phyloP scores from a whole-genome alignment of 2,113 vertebrate species.

The Bubo bubo region DNA sequence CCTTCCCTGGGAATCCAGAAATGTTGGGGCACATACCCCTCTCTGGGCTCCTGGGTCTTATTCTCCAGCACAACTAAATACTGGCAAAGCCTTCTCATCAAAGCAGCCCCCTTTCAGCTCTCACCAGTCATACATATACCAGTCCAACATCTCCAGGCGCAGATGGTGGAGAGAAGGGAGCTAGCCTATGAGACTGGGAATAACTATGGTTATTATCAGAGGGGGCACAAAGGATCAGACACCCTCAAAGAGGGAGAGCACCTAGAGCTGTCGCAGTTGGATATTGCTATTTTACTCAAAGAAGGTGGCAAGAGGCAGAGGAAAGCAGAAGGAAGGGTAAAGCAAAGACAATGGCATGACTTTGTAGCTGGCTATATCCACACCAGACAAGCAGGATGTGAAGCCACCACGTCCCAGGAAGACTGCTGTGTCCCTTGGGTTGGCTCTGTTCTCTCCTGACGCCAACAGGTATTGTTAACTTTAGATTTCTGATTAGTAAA shows the following conservation, averaged over 20 bases:
- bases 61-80: background rate
- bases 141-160: background rate
- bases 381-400: background rate
- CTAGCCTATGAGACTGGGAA: background rate
- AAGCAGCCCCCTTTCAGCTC: background rate
- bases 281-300: background rate
- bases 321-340: background rate
- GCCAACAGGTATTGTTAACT: background rate
- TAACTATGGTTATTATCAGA: background rate
- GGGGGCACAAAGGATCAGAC: background rate
- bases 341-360: background rate
- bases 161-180: background rate
- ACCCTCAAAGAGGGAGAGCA: background rate
- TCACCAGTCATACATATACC: background rate
- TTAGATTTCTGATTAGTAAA: background rate
- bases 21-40: background rate
- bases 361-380: background rate
- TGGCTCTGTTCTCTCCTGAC: background rate
- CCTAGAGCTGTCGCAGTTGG: background rate
- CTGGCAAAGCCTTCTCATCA: background rate
- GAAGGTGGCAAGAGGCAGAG: background rate
- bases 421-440: background rate
- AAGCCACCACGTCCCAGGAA: background rate
- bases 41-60: background rate
- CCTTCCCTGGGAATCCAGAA: background rate